These are phyloP conservation scores for Drosophila mulleri DNA, from an alignment of 2,888 invertebrate species.

Conservation along the genomic window DNA sequence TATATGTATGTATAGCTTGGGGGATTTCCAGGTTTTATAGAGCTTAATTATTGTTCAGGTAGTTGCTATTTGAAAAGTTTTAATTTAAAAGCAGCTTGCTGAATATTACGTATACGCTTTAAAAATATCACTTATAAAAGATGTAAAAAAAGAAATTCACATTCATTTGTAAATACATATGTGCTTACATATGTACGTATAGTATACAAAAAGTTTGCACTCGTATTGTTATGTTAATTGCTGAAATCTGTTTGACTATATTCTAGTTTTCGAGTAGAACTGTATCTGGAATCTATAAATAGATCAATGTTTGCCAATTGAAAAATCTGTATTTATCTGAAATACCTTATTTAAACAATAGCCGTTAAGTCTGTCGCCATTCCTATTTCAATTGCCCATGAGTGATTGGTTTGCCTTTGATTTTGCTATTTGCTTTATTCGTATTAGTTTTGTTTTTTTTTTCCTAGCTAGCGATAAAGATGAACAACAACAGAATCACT, in stretches of 20 bases:
- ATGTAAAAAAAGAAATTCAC: too few species aligned
- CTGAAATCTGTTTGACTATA: background rate
- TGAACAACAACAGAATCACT: slow-evolving; percentile 55
- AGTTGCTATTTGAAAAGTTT: background rate
- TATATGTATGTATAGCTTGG: background rate
- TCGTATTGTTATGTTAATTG: background rate
- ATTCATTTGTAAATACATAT: too few species aligned
- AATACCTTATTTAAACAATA: slow-evolving; percentile 23
- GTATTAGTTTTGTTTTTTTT: slow-evolving; percentile 26
- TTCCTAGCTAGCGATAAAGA: slow-evolving; percentile 63
- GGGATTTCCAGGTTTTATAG: background rate
- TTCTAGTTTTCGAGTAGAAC: background rate
- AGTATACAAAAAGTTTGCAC: background rate
- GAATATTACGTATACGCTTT: background rate
- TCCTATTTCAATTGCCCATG: slow-evolving; percentile 31
- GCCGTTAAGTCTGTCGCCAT: slow-evolving; percentile 14
- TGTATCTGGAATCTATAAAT: slow-evolving; percentile 7
- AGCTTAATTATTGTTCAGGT: background rate
- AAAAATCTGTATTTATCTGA: slow-evolving; percentile 18
- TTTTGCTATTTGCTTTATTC: slow-evolving; percentile 43
- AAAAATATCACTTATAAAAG: background rate
- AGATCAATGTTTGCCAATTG: background rate
- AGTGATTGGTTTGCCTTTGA: slow-evolving; percentile 49
- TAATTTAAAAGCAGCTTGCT: background rate
- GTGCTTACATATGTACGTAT: too few species aligned